Percentiles rank a stretch among this genome's conserved stretches.
Evolutionary conservation across 37 sponge, comb jelly and placozoan genomes (phyloP).

Genomic region (Lycopodina hypogea): DNA sequence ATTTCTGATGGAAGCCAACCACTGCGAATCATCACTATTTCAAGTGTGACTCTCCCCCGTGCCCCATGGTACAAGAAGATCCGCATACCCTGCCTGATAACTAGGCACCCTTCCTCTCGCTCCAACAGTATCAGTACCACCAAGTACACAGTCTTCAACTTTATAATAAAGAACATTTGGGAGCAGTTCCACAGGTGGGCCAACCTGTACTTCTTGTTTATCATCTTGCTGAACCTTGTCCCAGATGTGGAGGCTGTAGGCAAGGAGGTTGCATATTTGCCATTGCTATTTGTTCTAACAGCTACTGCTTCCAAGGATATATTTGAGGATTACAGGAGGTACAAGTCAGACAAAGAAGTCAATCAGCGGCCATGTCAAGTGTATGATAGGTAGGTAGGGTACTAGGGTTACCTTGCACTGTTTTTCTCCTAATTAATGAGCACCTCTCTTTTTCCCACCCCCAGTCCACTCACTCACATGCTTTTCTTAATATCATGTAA

Average conservation of each 20-base stretch:
- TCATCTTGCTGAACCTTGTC: conserved; percentile 72
- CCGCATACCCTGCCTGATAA: conserved; percentile 24
- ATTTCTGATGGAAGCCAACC: background rate
- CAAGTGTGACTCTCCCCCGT: conserved; percentile 27
- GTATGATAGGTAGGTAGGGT: conserved; percentile 45
- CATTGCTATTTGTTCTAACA: conserved; percentile 61
- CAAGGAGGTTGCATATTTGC: conserved; percentile 61
- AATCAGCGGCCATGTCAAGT: conserved; percentile 42
- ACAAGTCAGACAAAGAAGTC: conserved; percentile 60
- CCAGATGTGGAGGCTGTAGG: conserved; percentile 72
- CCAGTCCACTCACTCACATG: too few species aligned
- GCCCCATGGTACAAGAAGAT: conserved; percentile 31
- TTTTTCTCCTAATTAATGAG: background rate
- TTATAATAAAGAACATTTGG: conserved; percentile 82
- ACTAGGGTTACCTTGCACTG: background rate
- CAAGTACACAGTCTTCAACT: conserved; percentile 84
- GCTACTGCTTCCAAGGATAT: conserved; percentile 77
- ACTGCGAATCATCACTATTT: conserved; percentile 7
- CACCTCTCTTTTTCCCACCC: background rate
- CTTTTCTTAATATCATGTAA: too few species aligned
- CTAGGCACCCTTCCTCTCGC: conserved; percentile 27
- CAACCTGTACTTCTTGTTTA: conserved; percentile 80
- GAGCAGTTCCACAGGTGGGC: conserved; percentile 88
- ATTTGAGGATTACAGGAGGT: conserved; percentile 77
- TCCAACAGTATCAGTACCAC: conserved; percentile 56